Conservation (phyloP, 2,113 vertebrate genomes). For the Myotis davidii region DNA sequence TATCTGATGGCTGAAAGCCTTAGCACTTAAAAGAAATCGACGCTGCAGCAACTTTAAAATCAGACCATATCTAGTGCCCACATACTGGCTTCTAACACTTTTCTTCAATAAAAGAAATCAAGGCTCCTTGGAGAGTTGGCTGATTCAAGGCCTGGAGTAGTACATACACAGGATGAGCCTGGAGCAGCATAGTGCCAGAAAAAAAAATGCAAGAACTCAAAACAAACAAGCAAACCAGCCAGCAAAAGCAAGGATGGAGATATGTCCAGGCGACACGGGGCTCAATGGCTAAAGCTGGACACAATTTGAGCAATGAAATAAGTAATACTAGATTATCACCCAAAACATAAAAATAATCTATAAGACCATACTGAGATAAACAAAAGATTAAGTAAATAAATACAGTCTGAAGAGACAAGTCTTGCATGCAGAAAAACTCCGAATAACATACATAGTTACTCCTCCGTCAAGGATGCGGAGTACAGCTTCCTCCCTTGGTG, state of each 20-base stretch:
- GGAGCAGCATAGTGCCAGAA: background rate
- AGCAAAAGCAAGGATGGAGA: background rate
- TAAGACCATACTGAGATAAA: background rate
- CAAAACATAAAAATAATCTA: background rate
- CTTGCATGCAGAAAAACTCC: background rate
- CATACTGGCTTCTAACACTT: background rate
- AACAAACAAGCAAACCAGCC: background rate
- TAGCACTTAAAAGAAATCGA: constrained; percentile 6
- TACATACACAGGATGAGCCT: background rate
- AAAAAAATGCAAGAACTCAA: background rate
- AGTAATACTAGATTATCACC: background rate
- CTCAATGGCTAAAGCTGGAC: background rate
- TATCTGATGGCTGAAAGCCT: background rate
- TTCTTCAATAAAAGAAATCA: background rate
- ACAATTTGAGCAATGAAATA: background rate
- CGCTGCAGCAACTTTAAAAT: background rate
- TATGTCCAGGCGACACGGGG: background rate
- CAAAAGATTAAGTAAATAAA: background rate
- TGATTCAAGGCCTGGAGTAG: background rate
- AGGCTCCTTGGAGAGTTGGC: background rate
- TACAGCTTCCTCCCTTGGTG: background rate
- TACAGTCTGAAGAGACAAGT: background rate
- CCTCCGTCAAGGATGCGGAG: background rate
- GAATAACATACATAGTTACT: background rate
- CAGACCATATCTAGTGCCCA: background rate